Evolutionary conservation across 2,113 vertebrate species (phyloP).

Genomic region (Pontoporia blainvillei): DNA sequence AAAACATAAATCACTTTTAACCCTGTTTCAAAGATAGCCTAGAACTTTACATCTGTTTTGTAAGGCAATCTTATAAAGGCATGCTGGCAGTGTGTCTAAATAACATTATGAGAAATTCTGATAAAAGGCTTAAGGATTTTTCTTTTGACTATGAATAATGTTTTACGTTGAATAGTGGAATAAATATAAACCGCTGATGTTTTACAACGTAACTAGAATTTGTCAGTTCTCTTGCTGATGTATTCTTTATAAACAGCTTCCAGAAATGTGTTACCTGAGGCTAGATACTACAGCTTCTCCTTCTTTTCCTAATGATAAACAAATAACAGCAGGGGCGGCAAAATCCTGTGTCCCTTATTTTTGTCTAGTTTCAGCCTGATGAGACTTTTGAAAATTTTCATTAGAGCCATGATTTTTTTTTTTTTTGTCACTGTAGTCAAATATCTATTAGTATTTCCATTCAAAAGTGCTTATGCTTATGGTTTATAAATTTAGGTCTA

Average conservation of each 20-base stretch:
- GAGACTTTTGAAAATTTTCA: background rate
- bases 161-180: conserved; percentile 67
- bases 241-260: conserved; percentile 40
- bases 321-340: background rate
- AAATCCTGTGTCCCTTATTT: background rate
- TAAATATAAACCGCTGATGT: conserved; percentile 49
- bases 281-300: background rate
- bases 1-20: conserved; percentile 39
- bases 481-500: background rate
- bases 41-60: background rate
- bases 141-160: conserved; percentile 54
- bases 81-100: background rate
- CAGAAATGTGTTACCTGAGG: background rate
- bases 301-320: background rate
- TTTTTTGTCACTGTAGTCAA: conserved; percentile 33
- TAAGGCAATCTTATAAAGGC: background rate
- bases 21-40: conserved; percentile 3
- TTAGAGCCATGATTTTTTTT: background rate
- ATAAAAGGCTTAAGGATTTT: conserved; percentile 21
- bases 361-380: background rate
- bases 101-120: conserved; percentile 12
- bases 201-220: conserved; percentile 65
- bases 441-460: conserved; percentile 41
- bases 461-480: background rate
- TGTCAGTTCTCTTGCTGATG: conserved; percentile 36